Percentiles rank a stretch among this genome's conserved stretches.
Evolutionary conservation across 2,113 vertebrate genomes (phyloP).

Genomic region (Pogona vitticeps): DNA sequence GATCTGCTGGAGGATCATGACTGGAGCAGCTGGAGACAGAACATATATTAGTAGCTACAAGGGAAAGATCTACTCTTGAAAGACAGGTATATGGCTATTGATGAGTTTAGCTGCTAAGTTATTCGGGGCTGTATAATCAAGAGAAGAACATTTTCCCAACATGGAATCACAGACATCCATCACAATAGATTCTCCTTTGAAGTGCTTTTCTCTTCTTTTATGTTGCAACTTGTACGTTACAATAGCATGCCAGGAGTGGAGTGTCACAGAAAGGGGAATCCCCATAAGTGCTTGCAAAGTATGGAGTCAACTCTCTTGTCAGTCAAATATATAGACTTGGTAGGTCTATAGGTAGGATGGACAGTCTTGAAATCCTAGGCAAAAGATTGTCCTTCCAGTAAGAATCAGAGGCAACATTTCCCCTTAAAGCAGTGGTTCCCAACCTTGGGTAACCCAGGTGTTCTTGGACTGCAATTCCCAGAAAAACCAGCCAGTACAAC

Average conservation of each 20-base stretch:
- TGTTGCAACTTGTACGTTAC: background rate
- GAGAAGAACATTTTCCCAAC: background rate
- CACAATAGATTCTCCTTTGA: background rate
- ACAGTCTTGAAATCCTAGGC: background rate
- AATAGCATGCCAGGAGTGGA: background rate
- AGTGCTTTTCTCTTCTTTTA: background rate
- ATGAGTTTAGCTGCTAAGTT: background rate
- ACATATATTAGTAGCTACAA: background rate
- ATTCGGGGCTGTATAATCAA: background rate
- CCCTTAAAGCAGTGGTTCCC: too few relatives aligned
- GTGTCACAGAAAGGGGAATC: background rate
- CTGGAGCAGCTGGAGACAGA: background rate
- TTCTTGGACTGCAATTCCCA: too few relatives aligned
- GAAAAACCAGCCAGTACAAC: too few relatives aligned
- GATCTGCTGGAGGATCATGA: background rate
- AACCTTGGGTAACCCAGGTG: too few relatives aligned
- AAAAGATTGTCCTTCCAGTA: background rate
- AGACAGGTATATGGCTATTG: background rate
- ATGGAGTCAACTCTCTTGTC: background rate
- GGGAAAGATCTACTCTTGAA: background rate
- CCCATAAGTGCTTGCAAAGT: background rate
- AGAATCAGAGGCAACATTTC: background rate
- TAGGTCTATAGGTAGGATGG: too few relatives aligned
- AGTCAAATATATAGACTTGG: background rate
- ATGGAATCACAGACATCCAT: background rate